Conservation (phyloP, 1,140 invertebrate genomes). For the Zaprionus ornatus region DNA sequence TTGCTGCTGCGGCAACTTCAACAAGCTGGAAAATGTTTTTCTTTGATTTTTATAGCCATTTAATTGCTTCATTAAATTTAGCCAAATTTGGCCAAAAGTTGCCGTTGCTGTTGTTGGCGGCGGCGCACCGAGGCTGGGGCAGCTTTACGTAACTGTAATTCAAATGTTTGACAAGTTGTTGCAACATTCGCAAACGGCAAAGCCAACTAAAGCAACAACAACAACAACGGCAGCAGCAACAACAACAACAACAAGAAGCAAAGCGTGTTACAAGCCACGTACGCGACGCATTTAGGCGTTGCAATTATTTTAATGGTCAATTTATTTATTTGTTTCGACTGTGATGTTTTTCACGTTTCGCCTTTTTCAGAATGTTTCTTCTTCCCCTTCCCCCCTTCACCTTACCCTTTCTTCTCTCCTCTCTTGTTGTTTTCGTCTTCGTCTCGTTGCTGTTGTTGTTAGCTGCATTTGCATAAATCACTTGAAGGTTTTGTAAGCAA, state of each 20-base stretch:
- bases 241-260: slow-evolving; percentile 51
- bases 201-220: slow-evolving; percentile 41
- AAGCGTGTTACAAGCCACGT: slow-evolving; percentile 78
- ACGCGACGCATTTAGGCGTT: slow-evolving; percentile 77
- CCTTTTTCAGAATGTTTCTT: slow-evolving; percentile 69
- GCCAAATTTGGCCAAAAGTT: slow-evolving; percentile 74
- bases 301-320: slow-evolving; percentile 83
- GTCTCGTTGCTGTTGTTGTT: not conserved
- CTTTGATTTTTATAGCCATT: slow-evolving; percentile 61
- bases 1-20: slow-evolving; percentile 36
- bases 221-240: slow-evolving; percentile 21
- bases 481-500: slow-evolving; percentile 27
- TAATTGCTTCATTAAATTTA: slow-evolving; percentile 83
- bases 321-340: slow-evolving; percentile 79
- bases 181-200: slow-evolving; percentile 65
- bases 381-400: slow-evolving; percentile 32
- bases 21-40: slow-evolving; percentile 45
- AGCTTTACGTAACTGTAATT: slow-evolving; percentile 79
- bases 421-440: slow-evolving; percentile 6
- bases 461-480: slow-evolving; percentile 64
- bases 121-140: slow-evolving; percentile 37
- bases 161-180: slow-evolving; percentile 83
- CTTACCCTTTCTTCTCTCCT: not conserved
- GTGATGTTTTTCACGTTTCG: slow-evolving; percentile 63
- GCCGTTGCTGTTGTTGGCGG: slow-evolving; percentile 14